A percentile compares a stretch with the other conserved stretches of the same genome.
Evolutionary conservation across 2,113 vertebrate species (phyloP).

Genomic region (Dipodomys stephensi): DNA sequence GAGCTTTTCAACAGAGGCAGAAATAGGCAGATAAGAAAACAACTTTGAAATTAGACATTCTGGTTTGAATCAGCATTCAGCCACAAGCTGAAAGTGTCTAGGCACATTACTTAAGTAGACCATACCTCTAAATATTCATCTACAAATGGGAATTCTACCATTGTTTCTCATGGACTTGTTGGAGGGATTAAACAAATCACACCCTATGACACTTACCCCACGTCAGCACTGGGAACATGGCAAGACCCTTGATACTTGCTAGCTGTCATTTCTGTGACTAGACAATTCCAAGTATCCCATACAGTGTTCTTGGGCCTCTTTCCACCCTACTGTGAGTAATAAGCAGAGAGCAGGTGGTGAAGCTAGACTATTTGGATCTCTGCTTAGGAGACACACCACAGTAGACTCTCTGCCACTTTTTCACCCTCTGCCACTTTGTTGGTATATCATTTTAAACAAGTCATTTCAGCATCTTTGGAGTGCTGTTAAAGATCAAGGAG

Average conservation of each 20-base stretch:
- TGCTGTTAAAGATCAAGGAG: constrained; percentile 60
- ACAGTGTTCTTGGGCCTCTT: neutral
- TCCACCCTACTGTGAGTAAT: neutral
- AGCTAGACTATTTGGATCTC: neutral
- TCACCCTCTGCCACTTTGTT: neutral
- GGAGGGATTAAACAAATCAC: neutral
- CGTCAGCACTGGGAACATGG: neutral
- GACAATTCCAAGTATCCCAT: constrained; percentile 15
- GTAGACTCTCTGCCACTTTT: constrained; percentile 2
- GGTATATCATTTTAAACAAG: constrained; percentile 59
- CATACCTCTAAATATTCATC: neutral
- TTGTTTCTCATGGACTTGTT: neutral
- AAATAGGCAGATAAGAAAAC: neutral
- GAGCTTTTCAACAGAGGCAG: constrained; percentile 11
- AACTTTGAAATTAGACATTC: neutral
- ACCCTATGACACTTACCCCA: neutral
- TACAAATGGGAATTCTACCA: neutral
- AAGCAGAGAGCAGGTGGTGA: neutral
- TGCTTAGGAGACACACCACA: neutral
- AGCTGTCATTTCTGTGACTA: constrained; percentile 36
- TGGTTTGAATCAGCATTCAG: neutral
- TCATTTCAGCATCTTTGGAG: constrained; percentile 34
- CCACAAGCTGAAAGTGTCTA: neutral
- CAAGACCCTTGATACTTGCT: neutral
- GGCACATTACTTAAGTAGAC: constrained; percentile 7